A percentile compares a stretch with the other conserved stretches of the same genome.
Evolutionary conservation across 2,888 invertebrate species (phyloP).

Genomic region (Seira musarum): DNA sequence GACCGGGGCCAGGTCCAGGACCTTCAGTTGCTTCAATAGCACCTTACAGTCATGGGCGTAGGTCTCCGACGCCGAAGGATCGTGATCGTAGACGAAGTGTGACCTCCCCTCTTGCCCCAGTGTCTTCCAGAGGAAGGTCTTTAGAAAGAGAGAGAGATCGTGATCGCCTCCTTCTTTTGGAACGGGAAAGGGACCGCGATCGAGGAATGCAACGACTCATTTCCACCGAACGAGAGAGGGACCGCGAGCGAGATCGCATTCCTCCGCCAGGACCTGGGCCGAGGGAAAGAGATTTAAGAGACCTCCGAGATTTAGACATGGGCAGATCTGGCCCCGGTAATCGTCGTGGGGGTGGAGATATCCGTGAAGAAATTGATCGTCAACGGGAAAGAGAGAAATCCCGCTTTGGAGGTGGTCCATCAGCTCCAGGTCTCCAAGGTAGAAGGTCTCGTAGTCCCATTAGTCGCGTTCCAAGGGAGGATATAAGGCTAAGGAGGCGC

Average conservation of each 20-base stretch:
- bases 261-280: conserved; percentile 8
- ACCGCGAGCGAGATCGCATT: conserved; percentile 25
- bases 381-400: conserved; percentile 21
- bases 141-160: conserved; percentile 30
- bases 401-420: not conserved
- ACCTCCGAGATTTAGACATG: not conserved
- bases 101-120: no score
- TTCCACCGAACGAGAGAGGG: conserved; percentile 25
- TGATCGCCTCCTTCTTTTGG: no score
- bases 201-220: no score
- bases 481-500: conserved; percentile 40
- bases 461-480: conserved; percentile 45
- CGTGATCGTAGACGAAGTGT: no score
- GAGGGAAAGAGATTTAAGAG: not conserved
- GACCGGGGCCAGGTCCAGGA: no score
- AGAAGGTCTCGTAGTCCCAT: conserved; percentile 53
- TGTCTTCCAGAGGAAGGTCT: conserved; percentile 27
- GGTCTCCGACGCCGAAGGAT: conserved; percentile 42
- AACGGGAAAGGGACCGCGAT: conserved; percentile 28
- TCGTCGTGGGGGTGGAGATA: not conserved
- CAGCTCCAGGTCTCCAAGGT: no score
- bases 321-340: not conserved
- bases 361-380: not conserved
- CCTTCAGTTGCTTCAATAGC: no score
- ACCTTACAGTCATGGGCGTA: no score